A percentile compares a stretch with the other conserved stretches of the same genome.
Evolutionary conservation across 2,113 vertebrate genomes (phyloP).

Genomic region (Enhydra lutris): DNA sequence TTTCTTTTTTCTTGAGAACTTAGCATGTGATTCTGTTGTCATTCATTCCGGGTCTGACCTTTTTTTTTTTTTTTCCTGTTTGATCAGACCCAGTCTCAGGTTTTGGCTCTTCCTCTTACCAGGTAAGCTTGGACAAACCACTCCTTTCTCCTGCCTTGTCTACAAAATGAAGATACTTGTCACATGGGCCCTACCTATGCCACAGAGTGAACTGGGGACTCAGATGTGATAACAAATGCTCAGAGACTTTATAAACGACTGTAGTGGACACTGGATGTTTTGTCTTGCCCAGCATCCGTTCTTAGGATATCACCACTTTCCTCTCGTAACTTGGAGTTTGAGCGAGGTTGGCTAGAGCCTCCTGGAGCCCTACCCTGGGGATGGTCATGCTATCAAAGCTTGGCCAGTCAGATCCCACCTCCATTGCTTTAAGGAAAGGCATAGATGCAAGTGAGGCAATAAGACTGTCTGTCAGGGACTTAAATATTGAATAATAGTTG

Average conservation of each 20-base stretch:
- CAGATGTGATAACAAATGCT: neutral
- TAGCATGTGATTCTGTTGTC: neutral
- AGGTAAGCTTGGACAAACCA: neutral
- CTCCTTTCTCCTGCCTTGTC: neutral
- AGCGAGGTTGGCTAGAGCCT: neutral
- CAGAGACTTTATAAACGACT: neutral
- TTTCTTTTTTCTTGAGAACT: neutral
- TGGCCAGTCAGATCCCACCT: neutral
- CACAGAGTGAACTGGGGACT: neutral
- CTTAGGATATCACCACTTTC: neutral
- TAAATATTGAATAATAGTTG: neutral
- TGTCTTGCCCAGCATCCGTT: neutral
- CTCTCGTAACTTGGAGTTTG: neutral
- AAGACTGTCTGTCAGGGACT: neutral
- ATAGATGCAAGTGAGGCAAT: neutral
- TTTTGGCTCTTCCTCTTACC: neutral
- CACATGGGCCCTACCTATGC: neutral
- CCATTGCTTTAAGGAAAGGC: neutral
- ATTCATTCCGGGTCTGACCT: neutral
- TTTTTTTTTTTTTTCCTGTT: neutral
- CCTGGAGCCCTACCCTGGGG: neutral
- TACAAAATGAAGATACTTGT: neutral
- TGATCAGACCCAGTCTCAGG: neutral
- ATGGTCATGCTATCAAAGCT: neutral
- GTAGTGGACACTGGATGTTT: neutral